A percentile compares a stretch with the other conserved stretches of the same genome.
Conservation (phyloP, 2,113 vertebrate genomes). For the Pachyramphus minor region DNA sequence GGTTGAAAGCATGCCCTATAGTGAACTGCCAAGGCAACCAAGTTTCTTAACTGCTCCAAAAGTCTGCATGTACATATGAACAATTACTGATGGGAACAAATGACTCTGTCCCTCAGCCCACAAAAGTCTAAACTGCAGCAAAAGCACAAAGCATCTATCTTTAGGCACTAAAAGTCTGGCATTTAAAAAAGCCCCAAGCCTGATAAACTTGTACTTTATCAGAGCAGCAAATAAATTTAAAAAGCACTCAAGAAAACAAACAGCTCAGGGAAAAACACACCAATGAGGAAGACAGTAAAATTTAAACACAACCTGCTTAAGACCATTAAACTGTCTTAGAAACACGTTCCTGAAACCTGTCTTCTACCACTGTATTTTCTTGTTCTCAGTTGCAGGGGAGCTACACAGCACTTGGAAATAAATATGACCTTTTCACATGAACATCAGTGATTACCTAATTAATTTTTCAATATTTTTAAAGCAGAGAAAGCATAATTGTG, state of each 20-base stretch:
- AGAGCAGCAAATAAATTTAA: not conserved
- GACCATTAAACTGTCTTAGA: not conserved
- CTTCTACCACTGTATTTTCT: not conserved
- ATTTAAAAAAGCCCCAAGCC: not conserved
- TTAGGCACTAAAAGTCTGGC: not conserved
- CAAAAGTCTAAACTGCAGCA: not conserved
- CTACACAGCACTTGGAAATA: not conserved
- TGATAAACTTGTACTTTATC: not conserved
- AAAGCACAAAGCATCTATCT: not conserved
- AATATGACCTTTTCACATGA: not conserved
- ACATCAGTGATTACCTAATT: not conserved
- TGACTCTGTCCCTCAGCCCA: not conserved
- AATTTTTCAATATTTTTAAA: not conserved
- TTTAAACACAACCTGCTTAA: not conserved
- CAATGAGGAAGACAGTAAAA: not conserved
- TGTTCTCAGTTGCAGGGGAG: not conserved
- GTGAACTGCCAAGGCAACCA: not conserved
- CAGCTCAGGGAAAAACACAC: not conserved
- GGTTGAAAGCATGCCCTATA: not conserved
- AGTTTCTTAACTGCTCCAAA: not conserved
- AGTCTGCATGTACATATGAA: not conserved
- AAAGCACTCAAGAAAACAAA: not conserved
- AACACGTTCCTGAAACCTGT: not conserved
- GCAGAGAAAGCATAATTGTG: not conserved
- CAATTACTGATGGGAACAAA: not conserved